Conservation (phyloP, 1,140 invertebrate genomes). For the Dendroctonus ponderosae region DNA sequence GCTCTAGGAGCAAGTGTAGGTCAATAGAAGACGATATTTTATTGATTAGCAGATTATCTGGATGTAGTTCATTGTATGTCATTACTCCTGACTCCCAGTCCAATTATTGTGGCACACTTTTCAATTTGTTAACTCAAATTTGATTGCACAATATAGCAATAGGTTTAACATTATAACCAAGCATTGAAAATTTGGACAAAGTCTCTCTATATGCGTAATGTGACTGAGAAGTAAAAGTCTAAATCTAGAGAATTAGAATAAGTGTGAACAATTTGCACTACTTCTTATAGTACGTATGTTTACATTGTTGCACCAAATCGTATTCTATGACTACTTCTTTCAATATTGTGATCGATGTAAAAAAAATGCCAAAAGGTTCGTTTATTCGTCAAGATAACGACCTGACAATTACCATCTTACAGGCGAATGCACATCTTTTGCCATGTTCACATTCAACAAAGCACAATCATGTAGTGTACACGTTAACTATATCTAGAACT, state of each 20-base stretch:
- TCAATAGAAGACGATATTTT: constrained; percentile 21
- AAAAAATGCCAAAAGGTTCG: constrained; percentile 37
- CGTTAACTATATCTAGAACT: constrained; percentile 23
- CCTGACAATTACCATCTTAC: constrained; percentile 46
- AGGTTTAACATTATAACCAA: constrained; percentile 1
- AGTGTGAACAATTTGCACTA: constrained; percentile 7
- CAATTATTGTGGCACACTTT: constrained; percentile 46
- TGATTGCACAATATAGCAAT: constrained; percentile 6
- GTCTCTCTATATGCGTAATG: too few species aligned
- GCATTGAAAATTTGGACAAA: not conserved
- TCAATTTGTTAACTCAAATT: constrained; percentile 1
- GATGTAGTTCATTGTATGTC: not conserved
- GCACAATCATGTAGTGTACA: constrained; percentile 43
- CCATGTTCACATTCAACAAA: constrained; percentile 31
- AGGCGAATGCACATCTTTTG: constrained; percentile 30
- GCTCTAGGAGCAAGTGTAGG: constrained; percentile 16
- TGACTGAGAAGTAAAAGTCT: constrained; percentile 1
- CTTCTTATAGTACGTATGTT: constrained; percentile 38
- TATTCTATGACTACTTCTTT: constrained; percentile 10
- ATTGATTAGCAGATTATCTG: constrained; percentile 3
- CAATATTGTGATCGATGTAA: constrained; percentile 46
- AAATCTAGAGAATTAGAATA: not conserved
- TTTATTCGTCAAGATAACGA: constrained; percentile 47
- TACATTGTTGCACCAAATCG: not conserved
- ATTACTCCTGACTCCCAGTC: constrained; percentile 38